Base-by-base conservation (phyloP, 2,113 vertebrate species). In the Erythrocercus mccallii region DNA sequence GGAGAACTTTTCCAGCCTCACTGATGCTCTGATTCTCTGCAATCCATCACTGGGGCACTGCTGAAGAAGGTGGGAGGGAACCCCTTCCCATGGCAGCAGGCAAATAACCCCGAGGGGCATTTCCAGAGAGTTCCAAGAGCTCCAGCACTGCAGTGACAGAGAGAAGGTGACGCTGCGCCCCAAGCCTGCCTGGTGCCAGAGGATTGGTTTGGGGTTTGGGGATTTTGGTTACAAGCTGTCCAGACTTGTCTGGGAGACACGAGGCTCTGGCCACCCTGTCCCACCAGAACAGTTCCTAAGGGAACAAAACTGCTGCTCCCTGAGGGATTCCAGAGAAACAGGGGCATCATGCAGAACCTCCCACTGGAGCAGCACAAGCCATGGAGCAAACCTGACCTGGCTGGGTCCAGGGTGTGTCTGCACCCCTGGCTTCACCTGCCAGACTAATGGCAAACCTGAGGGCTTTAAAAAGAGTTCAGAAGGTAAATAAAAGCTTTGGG, bases 351-450 rank as follows among this genome's bases (percentile, higher is more conserved):
- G 42, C 57, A 25, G 57, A 22, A 35, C 51, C 7, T 31, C 14
- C 27, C 5, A 0, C 10, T 0, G 6, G 11, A 71, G 72, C 61
- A 31, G 40, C 60, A 10, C 28, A 10, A 23, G 11, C 62, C 12
- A 0, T 2, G 3, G 0, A 15, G 23, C n/a, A 16, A 24, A 24
- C 12, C 61, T 3, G 2, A 5, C 3, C 42, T 1, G 2, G 47
- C n/a, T 10, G 83, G 28, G 15, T 10, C 16, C 7, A 2, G 20
- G 21, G 86, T 10, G 10, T 5, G 51, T 5, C 22, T 2, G 21
- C 81, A 5, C 6, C 78, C 25, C 12, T 12, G 48, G 7, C n/a
- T 18, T 15, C 68, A 9, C 40, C 81, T 38, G 4, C 13, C n/a
- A 5, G 9, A 18, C 15, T 11, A 8, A 11, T 0, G 4, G 20